Conservation (phyloP, 2,113 vertebrate species). For the Jacana jacana region DNA sequence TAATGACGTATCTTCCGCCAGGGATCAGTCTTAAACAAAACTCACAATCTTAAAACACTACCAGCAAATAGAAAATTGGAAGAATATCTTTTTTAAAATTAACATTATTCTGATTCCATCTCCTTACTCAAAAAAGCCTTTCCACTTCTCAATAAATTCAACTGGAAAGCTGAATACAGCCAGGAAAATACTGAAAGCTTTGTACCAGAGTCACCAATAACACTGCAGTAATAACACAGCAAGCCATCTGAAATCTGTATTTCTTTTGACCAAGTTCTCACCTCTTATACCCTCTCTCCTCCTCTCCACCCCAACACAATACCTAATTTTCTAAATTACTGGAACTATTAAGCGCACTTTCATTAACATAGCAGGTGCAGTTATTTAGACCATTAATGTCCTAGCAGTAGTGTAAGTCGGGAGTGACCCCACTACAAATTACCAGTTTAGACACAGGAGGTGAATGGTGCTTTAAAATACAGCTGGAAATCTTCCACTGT, state of each 20-base stretch:
- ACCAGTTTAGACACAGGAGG: conserved; percentile 32
- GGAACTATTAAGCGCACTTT: conserved; percentile 4
- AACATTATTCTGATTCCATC: neutral
- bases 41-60: neutral
- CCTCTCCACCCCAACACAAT: conserved; percentile 12
- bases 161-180: neutral
- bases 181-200: conserved; percentile 18
- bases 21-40: neutral
- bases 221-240: neutral
- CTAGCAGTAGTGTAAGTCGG: conserved; percentile 19
- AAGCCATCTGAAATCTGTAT: neutral
- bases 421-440: conserved; percentile 54
- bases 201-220: neutral
- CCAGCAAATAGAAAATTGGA: neutral
- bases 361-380: conserved; percentile 64
- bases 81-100: neutral
- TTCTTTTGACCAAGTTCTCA: conserved; percentile 12
- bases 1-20: neutral
- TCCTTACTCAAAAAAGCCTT: neutral
- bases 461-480: conserved; percentile 52
- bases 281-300: neutral
- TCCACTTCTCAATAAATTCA: neutral
- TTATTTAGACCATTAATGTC: conserved; percentile 41
- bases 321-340: conserved; percentile 55
- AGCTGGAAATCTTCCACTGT: conserved; percentile 55